Evolutionary conservation across 2,888 invertebrate genomes (phyloP).

Genomic region (Xestoiulus laeticollis): DNA sequence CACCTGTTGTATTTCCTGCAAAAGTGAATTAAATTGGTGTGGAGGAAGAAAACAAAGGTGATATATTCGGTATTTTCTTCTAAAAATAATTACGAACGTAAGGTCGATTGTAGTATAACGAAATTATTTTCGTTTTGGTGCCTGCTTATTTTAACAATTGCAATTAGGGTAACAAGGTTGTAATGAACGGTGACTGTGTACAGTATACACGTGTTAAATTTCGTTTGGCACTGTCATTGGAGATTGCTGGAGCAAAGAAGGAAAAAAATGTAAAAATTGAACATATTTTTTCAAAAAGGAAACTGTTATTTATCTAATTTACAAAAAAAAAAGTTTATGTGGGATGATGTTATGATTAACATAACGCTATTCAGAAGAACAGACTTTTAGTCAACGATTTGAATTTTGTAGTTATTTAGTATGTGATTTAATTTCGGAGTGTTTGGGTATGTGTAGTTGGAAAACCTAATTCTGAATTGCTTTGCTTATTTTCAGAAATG

Average conservation of each 20-base stretch:
- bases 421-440: too few species aligned
- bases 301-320: not conserved
- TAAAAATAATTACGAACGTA: not conserved
- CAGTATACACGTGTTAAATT: not conserved
- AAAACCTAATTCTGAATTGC: not conserved
- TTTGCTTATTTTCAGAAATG: conserved; percentile 16
- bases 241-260: not conserved
- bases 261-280: not conserved
- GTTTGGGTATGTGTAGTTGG: too few species aligned
- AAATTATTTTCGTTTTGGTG: conserved; percentile 25
- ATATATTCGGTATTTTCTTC: not conserved
- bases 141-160: conserved; percentile 31
- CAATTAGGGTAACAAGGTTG: not conserved
- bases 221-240: not conserved
- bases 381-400: too few species aligned
- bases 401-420: too few species aligned
- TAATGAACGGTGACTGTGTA: not conserved
- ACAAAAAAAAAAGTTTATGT: not conserved
- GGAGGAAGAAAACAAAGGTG: not conserved
- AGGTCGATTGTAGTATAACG: not conserved
- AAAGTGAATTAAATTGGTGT: not conserved
- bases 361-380: not conserved
- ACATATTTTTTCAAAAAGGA: not conserved
- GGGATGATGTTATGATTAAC: not conserved
- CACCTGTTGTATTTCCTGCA: not conserved